A percentile compares a stretch with the other conserved stretches of the same genome.
These are phyloP conservation scores for Simalia tracyae DNA, from an alignment of 2,797 vertebrate species.

Conservation along the genomic window DNA sequence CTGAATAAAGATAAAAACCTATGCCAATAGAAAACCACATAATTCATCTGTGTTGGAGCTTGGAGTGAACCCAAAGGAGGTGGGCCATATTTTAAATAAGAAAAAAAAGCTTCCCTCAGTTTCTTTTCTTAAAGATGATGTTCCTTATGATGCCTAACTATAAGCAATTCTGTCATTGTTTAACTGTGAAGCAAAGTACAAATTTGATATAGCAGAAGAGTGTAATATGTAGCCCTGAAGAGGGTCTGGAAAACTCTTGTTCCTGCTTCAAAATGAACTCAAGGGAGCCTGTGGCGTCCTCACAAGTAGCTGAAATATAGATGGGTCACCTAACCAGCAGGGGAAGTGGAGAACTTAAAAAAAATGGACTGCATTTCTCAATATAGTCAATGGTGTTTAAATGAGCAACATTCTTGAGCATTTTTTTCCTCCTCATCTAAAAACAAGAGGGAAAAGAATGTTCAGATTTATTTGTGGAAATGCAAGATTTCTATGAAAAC, in stretches of 20 bases:
- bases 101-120: slow-evolving; percentile 58
- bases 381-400: slow-evolving; percentile 75
- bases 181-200: slow-evolving; percentile 54
- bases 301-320: slow-evolving; percentile 62
- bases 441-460: slow-evolving; percentile 73
- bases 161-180: slow-evolving; percentile 54
- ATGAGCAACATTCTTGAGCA: slow-evolving; percentile 81
- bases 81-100: slow-evolving; percentile 58
- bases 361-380: slow-evolving; percentile 81
- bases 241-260: slow-evolving; percentile 57
- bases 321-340: slow-evolving; percentile 67
- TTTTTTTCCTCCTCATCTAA: slow-evolving; percentile 74
- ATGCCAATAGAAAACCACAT: slow-evolving; percentile 64
- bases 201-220: slow-evolving; percentile 54
- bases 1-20: slow-evolving; percentile 60
- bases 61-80: slow-evolving; percentile 50
- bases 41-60: slow-evolving; percentile 64
- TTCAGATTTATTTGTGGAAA: slow-evolving; percentile 97
- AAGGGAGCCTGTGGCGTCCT: slow-evolving; percentile 71
- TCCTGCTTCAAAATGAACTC: slow-evolving; percentile 69
- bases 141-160: slow-evolving; percentile 62
- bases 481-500: slow-evolving; percentile 98
- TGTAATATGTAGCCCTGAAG: slow-evolving; percentile 58
- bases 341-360: slow-evolving; percentile 71
- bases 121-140: slow-evolving; percentile 56